phyloP scores from a whole-genome alignment of 2,113 vertebrate genomes.

The Muntiacus muntjak region DNA sequence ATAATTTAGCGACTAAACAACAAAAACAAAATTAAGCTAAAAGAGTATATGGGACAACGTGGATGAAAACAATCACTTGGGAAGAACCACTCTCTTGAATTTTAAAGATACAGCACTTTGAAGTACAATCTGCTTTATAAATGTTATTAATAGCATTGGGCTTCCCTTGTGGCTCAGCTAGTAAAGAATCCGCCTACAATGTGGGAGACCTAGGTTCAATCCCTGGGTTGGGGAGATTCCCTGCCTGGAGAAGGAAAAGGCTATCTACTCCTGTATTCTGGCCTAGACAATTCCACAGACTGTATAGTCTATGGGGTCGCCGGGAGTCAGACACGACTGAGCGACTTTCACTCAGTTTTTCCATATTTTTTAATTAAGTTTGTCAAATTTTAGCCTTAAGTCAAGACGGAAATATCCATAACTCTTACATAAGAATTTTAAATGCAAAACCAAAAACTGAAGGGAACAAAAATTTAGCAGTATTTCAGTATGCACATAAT shows the following conservation, averaged over 20 bases:
- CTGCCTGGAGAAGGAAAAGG: background rate
- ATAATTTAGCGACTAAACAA: background rate
- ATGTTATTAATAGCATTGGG: background rate
- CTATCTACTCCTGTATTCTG: background rate
- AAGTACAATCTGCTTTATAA: background rate
- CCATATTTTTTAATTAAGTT: background rate
- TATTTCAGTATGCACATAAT: background rate
- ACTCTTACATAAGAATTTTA: slow-evolving; percentile 7
- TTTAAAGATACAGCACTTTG: background rate
- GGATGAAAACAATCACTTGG: background rate
- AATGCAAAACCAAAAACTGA: background rate
- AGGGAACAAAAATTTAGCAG: background rate
- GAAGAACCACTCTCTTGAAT: background rate
- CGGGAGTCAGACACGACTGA: background rate
- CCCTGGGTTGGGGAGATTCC: background rate
- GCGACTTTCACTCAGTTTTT: background rate
- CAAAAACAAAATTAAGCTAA: background rate
- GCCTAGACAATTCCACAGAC: background rate
- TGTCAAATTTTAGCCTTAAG: background rate
- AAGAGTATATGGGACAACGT: background rate
- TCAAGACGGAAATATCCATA: background rate
- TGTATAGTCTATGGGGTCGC: background rate
- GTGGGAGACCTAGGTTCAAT: background rate
- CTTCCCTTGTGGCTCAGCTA: background rate
- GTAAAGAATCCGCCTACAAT: background rate